These are phyloP conservation scores for cattle (Bos taurus) DNA, from an alignment of 2,113 vertebrate genomes.

Conservation along the genomic window ARS-UCD2.0 NC_037336.1:71523501-71524000, in stretches of 20 bases:
- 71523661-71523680: neutral
- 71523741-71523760: neutral
- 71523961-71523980: neutral
- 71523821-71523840: neutral
- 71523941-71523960: neutral
- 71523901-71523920: neutral
- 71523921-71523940: neutral
- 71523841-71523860: slow-evolving; percentile 33
- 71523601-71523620: neutral
- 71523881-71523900: neutral
- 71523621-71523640: neutral
- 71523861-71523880: neutral
- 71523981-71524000: neutral
- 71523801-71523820: neutral
- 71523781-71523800: neutral
- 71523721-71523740: neutral
- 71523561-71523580: neutral
- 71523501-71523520: neutral
- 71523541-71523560: neutral
- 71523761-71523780: neutral
- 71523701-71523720: neutral
- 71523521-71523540: neutral
- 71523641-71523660: neutral
- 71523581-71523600: neutral
- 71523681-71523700: neutral